Conservation (phyloP, 2,797 vertebrate genomes). For the Anguilla pacifica region DNA sequence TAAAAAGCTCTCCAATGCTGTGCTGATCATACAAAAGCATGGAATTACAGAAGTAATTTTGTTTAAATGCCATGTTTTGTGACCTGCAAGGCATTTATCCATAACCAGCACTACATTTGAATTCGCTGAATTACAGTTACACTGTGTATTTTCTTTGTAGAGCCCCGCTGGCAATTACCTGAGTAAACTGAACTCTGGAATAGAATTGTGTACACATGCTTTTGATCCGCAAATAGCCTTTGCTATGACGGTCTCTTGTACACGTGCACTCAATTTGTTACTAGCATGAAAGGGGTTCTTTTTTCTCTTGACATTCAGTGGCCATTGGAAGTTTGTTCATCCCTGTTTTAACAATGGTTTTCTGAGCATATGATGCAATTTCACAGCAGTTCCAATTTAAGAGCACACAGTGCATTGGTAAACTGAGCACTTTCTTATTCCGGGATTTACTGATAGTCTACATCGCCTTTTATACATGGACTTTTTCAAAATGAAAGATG, state of each 20-base stretch:
- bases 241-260: not conserved
- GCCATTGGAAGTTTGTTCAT: not conserved
- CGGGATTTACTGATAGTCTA: not conserved
- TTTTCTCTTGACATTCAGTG: not conserved
- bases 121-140: not conserved
- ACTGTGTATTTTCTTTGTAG: not conserved
- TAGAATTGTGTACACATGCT: not conserved
- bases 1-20: not conserved
- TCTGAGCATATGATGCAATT: not conserved
- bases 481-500: too few species aligned
- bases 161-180: not conserved
- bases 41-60: not conserved
- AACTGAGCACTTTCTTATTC: not conserved
- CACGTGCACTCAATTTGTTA: not conserved
- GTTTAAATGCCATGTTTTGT: not conserved
- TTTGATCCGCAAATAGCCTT: not conserved
- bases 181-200: not conserved
- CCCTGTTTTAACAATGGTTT: not conserved
- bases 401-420: not conserved
- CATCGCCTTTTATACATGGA: too few species aligned
- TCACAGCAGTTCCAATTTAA: not conserved
- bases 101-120: not conserved
- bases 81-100: not conserved
- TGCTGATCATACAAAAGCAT: not conserved
- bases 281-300: not conserved